Evolutionary conservation across 2,113 vertebrate genomes (phyloP).

Genomic region (Sigmodon hispidus): DNA sequence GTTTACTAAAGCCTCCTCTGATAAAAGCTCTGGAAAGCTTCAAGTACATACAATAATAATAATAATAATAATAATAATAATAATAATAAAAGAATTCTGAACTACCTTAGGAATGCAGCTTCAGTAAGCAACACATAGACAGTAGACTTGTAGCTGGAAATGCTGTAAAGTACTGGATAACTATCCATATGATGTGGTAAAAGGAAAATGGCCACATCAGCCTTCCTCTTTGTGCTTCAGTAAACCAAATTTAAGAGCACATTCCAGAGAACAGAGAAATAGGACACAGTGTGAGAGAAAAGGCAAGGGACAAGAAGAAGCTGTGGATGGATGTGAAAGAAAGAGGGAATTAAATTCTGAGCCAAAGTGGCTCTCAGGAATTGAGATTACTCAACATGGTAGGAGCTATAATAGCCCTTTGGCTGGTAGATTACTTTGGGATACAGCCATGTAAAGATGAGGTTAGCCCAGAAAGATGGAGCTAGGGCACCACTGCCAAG

Average conservation of each 20-base stretch:
- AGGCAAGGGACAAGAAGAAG: background rate
- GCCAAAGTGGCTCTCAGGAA: background rate
- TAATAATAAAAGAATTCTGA: conserved; percentile 63
- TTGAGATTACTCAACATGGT: background rate
- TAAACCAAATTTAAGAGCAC: background rate
- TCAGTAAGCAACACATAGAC: conserved; percentile 10
- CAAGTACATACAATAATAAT: conserved; percentile 54
- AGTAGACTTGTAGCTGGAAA: conserved; percentile 1
- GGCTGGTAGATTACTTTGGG: background rate
- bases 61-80: too few species aligned
- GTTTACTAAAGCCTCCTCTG: conserved; percentile 19
- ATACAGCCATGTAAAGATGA: background rate
- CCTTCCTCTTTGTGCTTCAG: background rate
- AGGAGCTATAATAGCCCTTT: background rate
- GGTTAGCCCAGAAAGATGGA: background rate
- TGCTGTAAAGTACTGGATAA: background rate
- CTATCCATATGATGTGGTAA: background rate
- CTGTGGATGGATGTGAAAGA: background rate
- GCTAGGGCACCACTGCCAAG: background rate
- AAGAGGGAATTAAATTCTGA: background rate
- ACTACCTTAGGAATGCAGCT: conserved; percentile 57
- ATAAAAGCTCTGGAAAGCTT: conserved; percentile 69
- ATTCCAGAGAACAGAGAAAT: background rate
- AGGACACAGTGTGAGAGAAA: fast-evolving
- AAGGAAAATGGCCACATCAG: background rate